These are phyloP conservation scores for Drosophila pruinosa DNA, from an alignment of 1,140 invertebrate species.

Conservation along the genomic window DNA sequence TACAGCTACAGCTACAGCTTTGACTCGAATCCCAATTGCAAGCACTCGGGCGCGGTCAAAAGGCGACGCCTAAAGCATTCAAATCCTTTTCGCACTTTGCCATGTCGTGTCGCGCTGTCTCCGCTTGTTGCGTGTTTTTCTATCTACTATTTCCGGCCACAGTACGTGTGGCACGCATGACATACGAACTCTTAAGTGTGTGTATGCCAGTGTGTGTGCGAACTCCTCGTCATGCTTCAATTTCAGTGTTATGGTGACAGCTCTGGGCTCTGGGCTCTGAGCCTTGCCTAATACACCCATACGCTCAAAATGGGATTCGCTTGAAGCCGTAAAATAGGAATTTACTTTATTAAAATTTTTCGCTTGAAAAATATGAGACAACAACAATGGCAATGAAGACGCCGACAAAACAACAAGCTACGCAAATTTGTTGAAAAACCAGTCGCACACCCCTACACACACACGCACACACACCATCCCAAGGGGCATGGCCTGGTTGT, in stretches of 20 bases:
- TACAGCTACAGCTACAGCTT: background rate
- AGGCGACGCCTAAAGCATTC: conserved; percentile 74
- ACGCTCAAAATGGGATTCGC: conserved; percentile 2
- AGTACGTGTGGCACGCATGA: conserved; percentile 51
- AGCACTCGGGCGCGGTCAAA: conserved; percentile 54
- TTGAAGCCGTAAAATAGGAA: conserved; percentile 72
- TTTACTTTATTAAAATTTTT: conserved; percentile 81
- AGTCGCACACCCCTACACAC: background rate
- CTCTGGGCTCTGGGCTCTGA: background rate
- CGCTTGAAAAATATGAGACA: conserved; percentile 78
- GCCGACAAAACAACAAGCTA: conserved; percentile 35
- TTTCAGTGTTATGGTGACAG: conserved; percentile 25
- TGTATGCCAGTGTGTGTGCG: background rate
- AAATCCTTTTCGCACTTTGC: conserved; percentile 77
- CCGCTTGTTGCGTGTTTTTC: conserved; percentile 66
- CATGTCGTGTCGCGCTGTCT: conserved; percentile 13
- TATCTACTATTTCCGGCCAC: conserved; percentile 47
- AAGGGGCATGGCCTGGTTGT: background rate
- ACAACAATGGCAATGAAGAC: conserved; percentile 54
- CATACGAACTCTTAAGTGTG: conserved; percentile 46
- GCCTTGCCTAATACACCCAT: background rate
- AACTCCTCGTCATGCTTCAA: conserved; percentile 50
- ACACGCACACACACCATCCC: conserved; percentile 5
- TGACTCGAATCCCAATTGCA: background rate
- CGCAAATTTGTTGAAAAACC: conserved; percentile 55